Conservation (phyloP, 2,113 vertebrate species). For the Phyllostomus discolor region DNA sequence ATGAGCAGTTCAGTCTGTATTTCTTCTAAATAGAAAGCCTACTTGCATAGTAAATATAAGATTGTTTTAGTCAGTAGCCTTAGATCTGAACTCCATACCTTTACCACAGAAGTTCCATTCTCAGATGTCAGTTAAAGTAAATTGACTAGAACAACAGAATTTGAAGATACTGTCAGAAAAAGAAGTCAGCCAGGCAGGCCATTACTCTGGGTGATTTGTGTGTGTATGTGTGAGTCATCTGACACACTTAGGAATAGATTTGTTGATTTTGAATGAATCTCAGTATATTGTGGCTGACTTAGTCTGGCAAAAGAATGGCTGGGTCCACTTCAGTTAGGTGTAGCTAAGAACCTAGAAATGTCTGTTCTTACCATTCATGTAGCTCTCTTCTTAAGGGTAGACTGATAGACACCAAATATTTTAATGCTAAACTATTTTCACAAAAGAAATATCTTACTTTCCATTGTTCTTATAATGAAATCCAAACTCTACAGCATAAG, state of each 20-base stretch:
- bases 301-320: not conserved
- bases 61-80: not conserved
- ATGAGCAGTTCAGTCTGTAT: not conserved
- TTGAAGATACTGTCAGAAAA: not conserved
- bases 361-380: not conserved
- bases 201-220: not conserved
- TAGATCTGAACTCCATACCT: not conserved
- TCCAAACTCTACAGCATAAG: not conserved
- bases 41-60: not conserved
- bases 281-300: not conserved
- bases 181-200: not conserved
- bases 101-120: not conserved
- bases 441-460: not conserved
- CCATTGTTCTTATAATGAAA: not conserved
- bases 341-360: not conserved
- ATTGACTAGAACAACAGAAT: not conserved
- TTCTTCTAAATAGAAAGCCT: not conserved
- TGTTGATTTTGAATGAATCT: slow-evolving; percentile 1
- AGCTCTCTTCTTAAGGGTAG: not conserved
- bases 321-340: not conserved
- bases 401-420: not conserved
- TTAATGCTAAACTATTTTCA: not conserved
- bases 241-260: not conserved
- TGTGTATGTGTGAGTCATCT: not conserved
- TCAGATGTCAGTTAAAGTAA: not conserved